A percentile compares a stretch with the other conserved stretches of the same genome.
phyloP scores from a whole-genome alignment of 2,888 invertebrate genomes.

The Ectobius pallidus region DNA sequence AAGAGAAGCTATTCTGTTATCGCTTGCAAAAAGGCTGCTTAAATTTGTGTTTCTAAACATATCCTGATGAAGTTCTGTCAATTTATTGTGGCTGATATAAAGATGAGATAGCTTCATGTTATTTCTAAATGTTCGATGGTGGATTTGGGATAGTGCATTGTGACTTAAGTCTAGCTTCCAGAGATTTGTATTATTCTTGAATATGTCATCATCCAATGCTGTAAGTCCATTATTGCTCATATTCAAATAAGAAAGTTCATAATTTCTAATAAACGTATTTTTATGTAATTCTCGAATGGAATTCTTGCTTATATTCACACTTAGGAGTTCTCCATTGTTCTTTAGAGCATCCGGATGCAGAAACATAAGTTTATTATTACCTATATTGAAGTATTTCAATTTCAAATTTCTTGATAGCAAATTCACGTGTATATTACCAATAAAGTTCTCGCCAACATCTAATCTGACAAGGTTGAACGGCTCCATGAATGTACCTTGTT shows the following conservation, averaged over 20 bases:
- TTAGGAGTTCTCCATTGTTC: constrained; percentile 16
- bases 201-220: neutral
- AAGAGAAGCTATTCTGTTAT: neutral
- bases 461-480: neutral
- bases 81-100: constrained; percentile 1
- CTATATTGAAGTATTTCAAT: constrained; percentile 14
- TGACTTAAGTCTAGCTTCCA: constrained; percentile 17
- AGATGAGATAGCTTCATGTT: neutral
- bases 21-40: neutral
- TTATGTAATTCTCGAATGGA: neutral
- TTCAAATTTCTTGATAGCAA: neutral
- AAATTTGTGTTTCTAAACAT: neutral
- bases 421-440: neutral
- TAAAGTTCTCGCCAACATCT: constrained; percentile 3
- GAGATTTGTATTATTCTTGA: constrained; percentile 8
- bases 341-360: constrained; percentile 2
- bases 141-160: neutral
- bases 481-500: constrained; percentile 2
- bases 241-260: constrained; percentile 9
- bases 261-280: neutral
- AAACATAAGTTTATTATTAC: neutral
- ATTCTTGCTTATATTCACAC: constrained; percentile 11
- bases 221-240: constrained; percentile 6
- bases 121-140: constrained; percentile 3
- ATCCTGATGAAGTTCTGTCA: neutral